Percentiles rank a stretch among this genome's conserved stretches.
These are phyloP conservation scores for Pogoniulus pusillus DNA, from an alignment of 2,797 vertebrate genomes.

Conservation along the genomic window DNA sequence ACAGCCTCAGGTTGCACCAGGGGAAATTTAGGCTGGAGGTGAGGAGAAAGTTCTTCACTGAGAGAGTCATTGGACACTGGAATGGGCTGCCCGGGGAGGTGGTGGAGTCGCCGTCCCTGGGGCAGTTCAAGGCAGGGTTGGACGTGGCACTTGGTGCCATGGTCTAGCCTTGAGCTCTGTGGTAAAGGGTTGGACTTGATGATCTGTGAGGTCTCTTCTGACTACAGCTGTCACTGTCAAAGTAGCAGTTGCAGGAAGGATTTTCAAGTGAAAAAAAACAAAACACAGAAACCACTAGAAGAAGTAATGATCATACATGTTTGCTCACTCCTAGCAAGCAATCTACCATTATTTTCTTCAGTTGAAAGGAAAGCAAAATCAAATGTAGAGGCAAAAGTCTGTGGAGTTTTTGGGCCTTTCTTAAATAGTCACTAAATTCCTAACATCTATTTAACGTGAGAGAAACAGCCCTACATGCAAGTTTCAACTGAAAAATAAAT, in stretches of 20 bases:
- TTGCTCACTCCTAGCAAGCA: not conserved
- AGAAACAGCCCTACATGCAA: not conserved
- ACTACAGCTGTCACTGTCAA: not conserved
- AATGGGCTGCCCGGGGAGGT: no score
- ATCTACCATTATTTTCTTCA: not conserved
- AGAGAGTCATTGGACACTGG: no score
- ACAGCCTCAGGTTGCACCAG: no score
- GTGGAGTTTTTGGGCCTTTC: not conserved
- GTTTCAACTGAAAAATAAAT: not conserved
- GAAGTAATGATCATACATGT: not conserved
- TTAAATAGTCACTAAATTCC: not conserved
- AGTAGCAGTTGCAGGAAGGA: not conserved
- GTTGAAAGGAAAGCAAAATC: not conserved
- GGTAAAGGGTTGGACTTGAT: no score
- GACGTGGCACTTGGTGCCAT: no score
- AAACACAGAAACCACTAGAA: not conserved
- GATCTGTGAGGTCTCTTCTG: no score
- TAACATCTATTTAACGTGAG: not conserved
- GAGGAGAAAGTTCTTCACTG: no score
- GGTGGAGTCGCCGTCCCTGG: no score
- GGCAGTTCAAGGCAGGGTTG: no score
- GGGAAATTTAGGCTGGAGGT: no score
- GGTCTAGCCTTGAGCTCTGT: no score
- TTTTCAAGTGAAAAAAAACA: not conserved
- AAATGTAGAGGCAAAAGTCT: not conserved